Conservation (phyloP, 2,888 invertebrate genomes). For the Drosophila suboccidentalis region DNA sequence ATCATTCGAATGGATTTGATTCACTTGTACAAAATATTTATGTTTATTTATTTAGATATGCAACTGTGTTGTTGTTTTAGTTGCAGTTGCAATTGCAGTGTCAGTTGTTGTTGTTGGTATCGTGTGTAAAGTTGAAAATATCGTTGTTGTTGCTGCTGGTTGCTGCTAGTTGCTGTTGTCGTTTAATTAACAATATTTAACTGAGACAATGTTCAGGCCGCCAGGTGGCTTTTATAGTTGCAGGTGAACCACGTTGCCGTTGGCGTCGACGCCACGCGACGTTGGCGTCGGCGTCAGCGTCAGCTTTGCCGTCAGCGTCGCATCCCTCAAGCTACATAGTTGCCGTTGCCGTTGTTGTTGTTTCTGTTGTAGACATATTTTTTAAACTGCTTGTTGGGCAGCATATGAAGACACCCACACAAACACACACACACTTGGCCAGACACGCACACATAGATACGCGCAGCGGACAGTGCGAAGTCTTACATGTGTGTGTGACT, state of each 20-base stretch:
- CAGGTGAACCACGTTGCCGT: constrained; percentile 34
- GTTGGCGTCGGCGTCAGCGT: constrained; percentile 14
- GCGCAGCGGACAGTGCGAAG: constrained; percentile 51
- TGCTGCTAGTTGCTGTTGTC: constrained; percentile 44
- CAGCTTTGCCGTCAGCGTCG: constrained; percentile 24
- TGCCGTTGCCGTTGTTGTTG: constrained; percentile 16
- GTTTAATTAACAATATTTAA: constrained; percentile 74
- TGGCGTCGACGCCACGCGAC: constrained; percentile 19
- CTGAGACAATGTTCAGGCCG: constrained; percentile 73
- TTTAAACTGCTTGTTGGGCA: constrained; percentile 34
- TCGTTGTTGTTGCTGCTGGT: constrained; percentile 5
- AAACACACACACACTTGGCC: constrained; percentile 6
- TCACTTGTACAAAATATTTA: constrained; percentile 34
- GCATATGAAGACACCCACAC: constrained; percentile 15
- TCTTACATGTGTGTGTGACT: constrained; percentile 55
- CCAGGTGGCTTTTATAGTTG: constrained; percentile 75
- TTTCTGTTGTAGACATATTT: constrained; percentile 27
- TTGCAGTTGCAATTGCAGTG: background rate
- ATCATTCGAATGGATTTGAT: background rate
- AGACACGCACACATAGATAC: constrained; percentile 2
- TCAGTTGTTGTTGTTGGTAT: background rate
- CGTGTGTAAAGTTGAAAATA: background rate
- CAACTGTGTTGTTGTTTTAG: constrained; percentile 10
- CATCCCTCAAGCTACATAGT: constrained; percentile 45
- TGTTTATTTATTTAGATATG: constrained; percentile 1